Evolutionary conservation across 2,888 invertebrate genomes (phyloP).

Genomic region (Caradrina clavipalpis): DNA sequence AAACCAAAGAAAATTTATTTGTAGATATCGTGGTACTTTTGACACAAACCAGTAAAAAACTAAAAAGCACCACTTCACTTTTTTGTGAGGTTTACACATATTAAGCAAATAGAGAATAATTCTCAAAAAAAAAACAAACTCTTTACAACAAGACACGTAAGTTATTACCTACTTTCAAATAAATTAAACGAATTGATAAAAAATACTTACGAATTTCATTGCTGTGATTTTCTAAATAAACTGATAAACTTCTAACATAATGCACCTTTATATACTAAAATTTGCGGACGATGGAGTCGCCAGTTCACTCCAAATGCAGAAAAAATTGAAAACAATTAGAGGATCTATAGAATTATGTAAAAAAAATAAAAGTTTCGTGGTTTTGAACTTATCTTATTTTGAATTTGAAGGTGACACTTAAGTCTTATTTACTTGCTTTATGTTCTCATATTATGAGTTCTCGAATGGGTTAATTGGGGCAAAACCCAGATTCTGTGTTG

Average conservation of each 20-base stretch:
- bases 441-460: no score
- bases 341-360: no score
- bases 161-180: no score
- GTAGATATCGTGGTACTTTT: no score
- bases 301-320: not conserved
- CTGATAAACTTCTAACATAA: not conserved
- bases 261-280: conserved; percentile 6
- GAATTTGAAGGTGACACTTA: no score
- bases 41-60: no score
- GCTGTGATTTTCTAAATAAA: not conserved
- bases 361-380: not conserved
- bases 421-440: no score
- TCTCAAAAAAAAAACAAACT: not conserved
- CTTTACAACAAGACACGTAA: not conserved
- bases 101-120: not conserved
- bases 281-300: not conserved
- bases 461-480: no score
- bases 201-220: conserved; percentile 14
- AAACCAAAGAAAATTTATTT: no score
- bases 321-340: not conserved
- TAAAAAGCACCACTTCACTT: no score
- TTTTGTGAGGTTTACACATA: no score
- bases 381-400: not conserved
- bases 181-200: not conserved
- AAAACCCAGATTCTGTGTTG: no score